Evolutionary conservation across 2,113 vertebrate species (phyloP), one percentile per base, ranked within the genome.

Genomic region (Halcyon senegalensis): DNA sequence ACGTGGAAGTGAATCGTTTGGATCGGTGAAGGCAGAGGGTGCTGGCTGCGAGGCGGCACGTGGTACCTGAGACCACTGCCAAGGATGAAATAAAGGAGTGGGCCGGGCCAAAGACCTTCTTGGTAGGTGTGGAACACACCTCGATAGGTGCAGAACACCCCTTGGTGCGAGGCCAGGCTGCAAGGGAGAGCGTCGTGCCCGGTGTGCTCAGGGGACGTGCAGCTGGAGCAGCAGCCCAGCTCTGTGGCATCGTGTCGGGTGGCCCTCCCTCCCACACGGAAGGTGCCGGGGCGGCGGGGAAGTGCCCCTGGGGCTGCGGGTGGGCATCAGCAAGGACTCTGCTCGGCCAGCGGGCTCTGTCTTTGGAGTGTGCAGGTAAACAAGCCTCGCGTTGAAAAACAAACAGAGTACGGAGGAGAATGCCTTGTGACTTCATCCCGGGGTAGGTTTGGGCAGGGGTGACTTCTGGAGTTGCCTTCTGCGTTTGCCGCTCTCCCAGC

Each of bases 211-310:
- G 16, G 27, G 74, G 33, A 48, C 0, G 14, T 2, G 4, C 50
- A 25, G 58, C 27, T 2, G 4, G 23, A 25, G 58, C 27, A 19
- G n/a, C 75, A 18, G n/a, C 21, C 25, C 18, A 13, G 55, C 6
- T 2, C 56, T 30, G 41, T 2, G 10, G 18, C 9, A 2, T 35
- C 41, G 8, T 3, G 18, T 7, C 1, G 13, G 48, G 17, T 17
- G 5, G 9, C 37, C 1, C 10, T 64, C 23, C 48, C 60, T 53
- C 30, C 25, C 15, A n/a, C 16, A 6, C 0, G 6, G 28, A 7
- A 31, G 46, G 46, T 15, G 44, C 35, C 2, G 12, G 35, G 35
- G 11, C 1, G 3, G 46, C 7, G 1, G 16, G 76, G 28, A 35
- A 16, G 3, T 4, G 48, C 48, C 6, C 2, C 75, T 4, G n/a